Conservation (phyloP, 2,113 vertebrate species). For the Anthoscopus minutus region DNA sequence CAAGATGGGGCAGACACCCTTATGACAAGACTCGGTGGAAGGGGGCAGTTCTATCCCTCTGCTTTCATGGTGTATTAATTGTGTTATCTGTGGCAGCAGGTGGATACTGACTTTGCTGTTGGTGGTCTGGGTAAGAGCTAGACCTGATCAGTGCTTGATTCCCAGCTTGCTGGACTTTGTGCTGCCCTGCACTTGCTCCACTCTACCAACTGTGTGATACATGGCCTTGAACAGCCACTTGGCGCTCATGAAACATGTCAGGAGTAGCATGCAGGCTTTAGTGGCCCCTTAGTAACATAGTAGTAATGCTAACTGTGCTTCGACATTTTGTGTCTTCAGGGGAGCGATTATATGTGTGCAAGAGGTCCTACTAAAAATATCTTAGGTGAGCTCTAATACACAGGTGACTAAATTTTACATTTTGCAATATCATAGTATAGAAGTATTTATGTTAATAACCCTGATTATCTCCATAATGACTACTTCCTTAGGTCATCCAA, state of each 20-base stretch:
- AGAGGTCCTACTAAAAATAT: neutral
- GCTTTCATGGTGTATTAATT: neutral
- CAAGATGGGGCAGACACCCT: neutral
- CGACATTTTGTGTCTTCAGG: neutral
- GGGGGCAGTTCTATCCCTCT: neutral
- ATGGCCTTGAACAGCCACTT: rapidly evolving
- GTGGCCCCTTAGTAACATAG: neutral
- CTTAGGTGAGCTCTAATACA: neutral
- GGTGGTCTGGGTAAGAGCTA: neutral
- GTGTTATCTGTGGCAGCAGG: neutral
- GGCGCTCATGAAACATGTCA: rapidly evolving
- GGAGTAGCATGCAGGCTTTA: neutral
- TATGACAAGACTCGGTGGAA: neutral
- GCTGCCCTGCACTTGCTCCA: neutral
- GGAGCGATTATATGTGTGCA: neutral
- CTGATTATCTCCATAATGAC: neutral
- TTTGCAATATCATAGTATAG: neutral
- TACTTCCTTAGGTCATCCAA: neutral
- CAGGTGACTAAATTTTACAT: neutral
- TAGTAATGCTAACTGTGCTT: neutral
- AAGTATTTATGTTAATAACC: neutral
- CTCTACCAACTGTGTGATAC: rapidly evolving
- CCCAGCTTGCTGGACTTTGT: neutral
- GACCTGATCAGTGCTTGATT: neutral
- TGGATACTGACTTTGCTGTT: neutral